phyloP scores from a whole-genome alignment of 2,113 vertebrate genomes.

The Colaptes auratus region DNA sequence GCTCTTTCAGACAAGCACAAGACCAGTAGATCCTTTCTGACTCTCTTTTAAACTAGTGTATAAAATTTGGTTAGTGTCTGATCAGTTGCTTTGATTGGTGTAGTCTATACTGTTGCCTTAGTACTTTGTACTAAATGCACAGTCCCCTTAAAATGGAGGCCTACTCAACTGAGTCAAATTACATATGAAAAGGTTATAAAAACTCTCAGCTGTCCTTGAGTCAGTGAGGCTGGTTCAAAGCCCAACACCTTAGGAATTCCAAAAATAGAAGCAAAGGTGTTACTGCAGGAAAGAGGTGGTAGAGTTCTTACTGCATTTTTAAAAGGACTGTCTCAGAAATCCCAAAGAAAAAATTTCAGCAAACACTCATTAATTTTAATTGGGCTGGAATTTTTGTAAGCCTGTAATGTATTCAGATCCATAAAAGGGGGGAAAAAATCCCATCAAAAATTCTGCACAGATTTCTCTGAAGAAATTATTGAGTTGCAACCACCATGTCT shows the following conservation, averaged over 20 bases:
- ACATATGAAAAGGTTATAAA: background rate
- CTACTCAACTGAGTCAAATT: background rate
- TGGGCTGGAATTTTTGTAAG: background rate
- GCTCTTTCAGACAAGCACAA: background rate
- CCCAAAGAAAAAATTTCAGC: background rate
- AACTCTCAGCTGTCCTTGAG: background rate
- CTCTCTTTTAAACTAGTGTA: background rate
- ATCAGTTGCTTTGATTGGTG: constrained; percentile 27
- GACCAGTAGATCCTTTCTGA: constrained; percentile 4
- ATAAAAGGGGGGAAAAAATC: background rate
- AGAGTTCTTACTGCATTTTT: background rate
- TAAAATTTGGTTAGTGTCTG: constrained; percentile 23
- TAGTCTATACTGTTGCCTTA: constrained; percentile 1
- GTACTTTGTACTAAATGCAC: background rate
- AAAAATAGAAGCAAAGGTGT: background rate
- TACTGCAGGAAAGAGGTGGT: background rate
- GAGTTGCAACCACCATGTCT: background rate
- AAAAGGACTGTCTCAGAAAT: background rate
- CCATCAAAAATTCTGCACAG: background rate
- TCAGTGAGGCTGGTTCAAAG: constrained; percentile 3
- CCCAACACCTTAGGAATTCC: background rate
- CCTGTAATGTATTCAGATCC: background rate
- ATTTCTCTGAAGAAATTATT: background rate
- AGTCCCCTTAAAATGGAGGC: background rate
- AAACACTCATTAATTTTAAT: background rate